Evolutionary conservation across 2,113 vertebrate genomes (phyloP).

Genomic region (Nestor notabilis): DNA sequence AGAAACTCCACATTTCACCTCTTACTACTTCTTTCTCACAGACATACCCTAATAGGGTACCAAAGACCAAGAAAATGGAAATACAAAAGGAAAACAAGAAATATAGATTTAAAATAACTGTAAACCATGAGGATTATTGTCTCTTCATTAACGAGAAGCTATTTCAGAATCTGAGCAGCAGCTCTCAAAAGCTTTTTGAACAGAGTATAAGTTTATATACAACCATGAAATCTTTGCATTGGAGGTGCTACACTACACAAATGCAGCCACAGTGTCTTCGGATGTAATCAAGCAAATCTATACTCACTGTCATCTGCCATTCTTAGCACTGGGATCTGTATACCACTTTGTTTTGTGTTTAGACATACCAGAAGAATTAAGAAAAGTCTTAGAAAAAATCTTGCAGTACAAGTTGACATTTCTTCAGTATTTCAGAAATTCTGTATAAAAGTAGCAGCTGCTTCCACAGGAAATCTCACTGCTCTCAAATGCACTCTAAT

Average conservation of each 20-base stretch:
- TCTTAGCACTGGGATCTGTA: accelerated
- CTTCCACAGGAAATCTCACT: conserved; percentile 29
- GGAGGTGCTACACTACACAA: not conserved
- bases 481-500: not conserved
- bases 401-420: not conserved
- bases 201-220: not conserved
- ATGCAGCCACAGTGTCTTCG: not conserved
- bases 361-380: not conserved
- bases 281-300: not conserved
- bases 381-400: not conserved
- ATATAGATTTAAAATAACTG: not conserved
- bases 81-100: not conserved
- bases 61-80: not conserved
- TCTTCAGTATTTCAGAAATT: conserved; percentile 29
- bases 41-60: not conserved
- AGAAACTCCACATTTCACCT: not conserved
- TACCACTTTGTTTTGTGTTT: accelerated
- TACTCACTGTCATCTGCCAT: accelerated
- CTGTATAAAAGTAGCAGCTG: conserved; percentile 37
- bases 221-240: not conserved
- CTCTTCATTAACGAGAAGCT: not conserved
- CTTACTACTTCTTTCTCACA: not conserved
- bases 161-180: not conserved
- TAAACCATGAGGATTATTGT: not conserved
- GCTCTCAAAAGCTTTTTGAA: not conserved